These are phyloP conservation scores for Gallinago stenura DNA, from an alignment of 2,797 vertebrate genomes.

Conservation along the genomic window DNA sequence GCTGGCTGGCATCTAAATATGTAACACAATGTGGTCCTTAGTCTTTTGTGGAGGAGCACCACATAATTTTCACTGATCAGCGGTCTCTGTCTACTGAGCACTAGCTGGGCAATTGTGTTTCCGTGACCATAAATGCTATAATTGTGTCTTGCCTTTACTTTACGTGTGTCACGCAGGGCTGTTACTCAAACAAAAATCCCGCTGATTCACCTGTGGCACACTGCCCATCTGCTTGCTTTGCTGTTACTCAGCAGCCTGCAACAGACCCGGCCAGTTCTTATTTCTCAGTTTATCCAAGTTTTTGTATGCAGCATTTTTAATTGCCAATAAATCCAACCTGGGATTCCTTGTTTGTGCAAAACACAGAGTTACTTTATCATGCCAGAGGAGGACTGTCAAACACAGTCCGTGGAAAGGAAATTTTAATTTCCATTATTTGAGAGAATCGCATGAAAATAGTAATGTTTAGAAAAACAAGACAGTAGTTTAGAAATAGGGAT, in stretches of 20 bases:
- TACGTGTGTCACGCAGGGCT: background rate
- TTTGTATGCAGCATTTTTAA: background rate
- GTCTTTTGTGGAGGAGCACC: background rate
- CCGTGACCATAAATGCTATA: background rate
- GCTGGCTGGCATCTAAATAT: slow-evolving; percentile 11
- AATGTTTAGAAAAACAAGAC: background rate
- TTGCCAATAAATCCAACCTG: background rate
- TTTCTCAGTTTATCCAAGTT: background rate
- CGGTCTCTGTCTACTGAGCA: background rate
- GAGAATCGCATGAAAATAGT: background rate
- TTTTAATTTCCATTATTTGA: background rate
- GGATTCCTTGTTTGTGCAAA: background rate
- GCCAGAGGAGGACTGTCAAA: background rate
- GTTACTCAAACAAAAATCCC: slow-evolving; percentile 14
- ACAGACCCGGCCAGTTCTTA: background rate
- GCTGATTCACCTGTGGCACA: background rate
- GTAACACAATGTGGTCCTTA: background rate
- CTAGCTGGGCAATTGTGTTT: slow-evolving; percentile 29
- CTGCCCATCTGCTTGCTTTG: background rate
- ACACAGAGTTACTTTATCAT: background rate
- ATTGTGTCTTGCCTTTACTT: slow-evolving; percentile 21
- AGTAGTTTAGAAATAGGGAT: background rate
- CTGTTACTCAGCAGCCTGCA: background rate
- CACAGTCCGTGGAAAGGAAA: background rate
- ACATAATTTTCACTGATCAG: slow-evolving; percentile 14